Base-by-base conservation (phyloP, 2,797 vertebrate genomes). In the Mastacembelus armatus region DNA sequence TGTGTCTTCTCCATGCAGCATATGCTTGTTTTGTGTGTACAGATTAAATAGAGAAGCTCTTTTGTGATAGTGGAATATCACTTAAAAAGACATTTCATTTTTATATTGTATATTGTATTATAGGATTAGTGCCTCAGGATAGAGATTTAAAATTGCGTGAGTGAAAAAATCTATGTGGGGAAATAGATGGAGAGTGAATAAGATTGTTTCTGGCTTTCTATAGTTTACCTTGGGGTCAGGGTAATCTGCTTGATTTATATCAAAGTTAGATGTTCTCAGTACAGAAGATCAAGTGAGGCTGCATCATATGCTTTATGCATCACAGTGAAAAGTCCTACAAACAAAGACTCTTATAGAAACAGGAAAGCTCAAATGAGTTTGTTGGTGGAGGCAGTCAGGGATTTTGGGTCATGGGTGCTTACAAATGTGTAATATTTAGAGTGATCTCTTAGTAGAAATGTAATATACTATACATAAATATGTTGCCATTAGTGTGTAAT, bases 231-330 rank as follows among this genome's bases (percentile, higher is more conserved):
- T 62, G 8, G 10, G 77, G 75, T 84, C 69, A 40, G 62, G 49
- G 66, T 80, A 75, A 85, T 78, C 73, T 38, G 54, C 33, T 27
- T 72, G 78, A 83, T 83, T 74, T 71, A 65, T 80, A 63, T 78
- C 60, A 59, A 82, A 80, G 68, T 54, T 56, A 35, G 65, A 42
- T 49, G 55, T 57, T 74, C 43, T 66, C 45, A 19, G 61, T 62
- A 55, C 69, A 72, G 45, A 74, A 71, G 63, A 77, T 79, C 80
- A 85, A 64, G 66, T 43, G 39, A 59, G 65, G 64, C 73, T 55
- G 57, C 48, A 33, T 40, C 44, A 24, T 42, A 60, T 88, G 51
- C 57, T 79, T 88, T 76, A 84, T 81, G 74, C 50, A 86, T 76
- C 16, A 6, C 7, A 15, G 38, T 29, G 49, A 63, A 71, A 60